Percentiles rank a stretch among this genome's conserved stretches.
Evolutionary conservation across 2,888 invertebrate species (phyloP).

Genomic region (Leistus spinibarbis): DNA sequence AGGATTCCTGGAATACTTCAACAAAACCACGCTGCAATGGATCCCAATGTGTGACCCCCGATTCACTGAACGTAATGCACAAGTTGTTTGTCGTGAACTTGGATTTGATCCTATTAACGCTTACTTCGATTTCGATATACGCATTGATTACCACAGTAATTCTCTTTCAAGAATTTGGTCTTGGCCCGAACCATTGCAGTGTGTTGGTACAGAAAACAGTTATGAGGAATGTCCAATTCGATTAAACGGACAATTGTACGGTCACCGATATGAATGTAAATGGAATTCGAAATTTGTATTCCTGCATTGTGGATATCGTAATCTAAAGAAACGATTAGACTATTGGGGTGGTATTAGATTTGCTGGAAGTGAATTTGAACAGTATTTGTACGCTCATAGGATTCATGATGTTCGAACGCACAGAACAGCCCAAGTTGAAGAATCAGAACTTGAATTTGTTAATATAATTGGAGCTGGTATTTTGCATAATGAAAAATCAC

Average conservation of each 20-base stretch:
- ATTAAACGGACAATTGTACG: conserved; percentile 87
- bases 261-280: conserved; percentile 81
- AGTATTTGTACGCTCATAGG: conserved; percentile 79
- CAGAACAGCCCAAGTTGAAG: conserved; percentile 68
- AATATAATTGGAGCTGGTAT: conserved; percentile 93
- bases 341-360: conserved; percentile 98
- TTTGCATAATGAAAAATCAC: conserved; percentile 92
- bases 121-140: conserved; percentile 82
- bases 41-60: conserved; percentile 94
- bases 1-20: conserved; percentile 95
- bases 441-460: conserved; percentile 79
- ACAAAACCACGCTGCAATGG: conserved; percentile 94
- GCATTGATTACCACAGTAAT: conserved; percentile 89
- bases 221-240: conserved; percentile 87
- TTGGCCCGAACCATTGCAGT: conserved; percentile 93
- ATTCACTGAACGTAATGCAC: conserved; percentile 95
- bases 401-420: conserved; percentile 84
- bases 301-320: conserved; percentile 83
- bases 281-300: conserved; percentile 94
- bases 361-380: conserved; percentile 87
- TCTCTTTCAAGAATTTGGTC: conserved; percentile 88
- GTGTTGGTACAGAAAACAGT: conserved; percentile 74
- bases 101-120: conserved; percentile 89
- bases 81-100: conserved; percentile 93
- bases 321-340: conserved; percentile 67